Evolutionary conservation across 2,113 vertebrate genomes (phyloP), one percentile per base, ranked within the genome.

Genomic region (Pimephales promelas): DNA sequence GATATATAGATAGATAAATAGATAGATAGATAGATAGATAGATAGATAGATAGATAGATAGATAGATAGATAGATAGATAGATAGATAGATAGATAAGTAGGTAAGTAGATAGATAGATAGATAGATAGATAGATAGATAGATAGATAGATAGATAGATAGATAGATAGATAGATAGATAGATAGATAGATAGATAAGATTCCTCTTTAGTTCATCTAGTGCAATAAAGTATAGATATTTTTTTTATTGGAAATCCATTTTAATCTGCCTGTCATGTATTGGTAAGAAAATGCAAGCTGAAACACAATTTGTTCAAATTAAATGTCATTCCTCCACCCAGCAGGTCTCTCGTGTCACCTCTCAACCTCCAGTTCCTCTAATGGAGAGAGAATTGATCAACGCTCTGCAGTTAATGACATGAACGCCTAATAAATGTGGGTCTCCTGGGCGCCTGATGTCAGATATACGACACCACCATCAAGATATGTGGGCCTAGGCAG

Each of bases 361-460:
- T 76, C 49, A 56, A 76, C 74, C 74, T 76, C 28, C 74, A 76
- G 28, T 40, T 57, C 28, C 49, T n/a, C 74, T 77, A 57, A 77
- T 77, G 74, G 26, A 77, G 52, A 77, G 74, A 56, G 74, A 57
- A 77, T 57, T 77, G 74, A 77, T 57, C 74, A 77, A 57, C 31
- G 7, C 74, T 77, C 24, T 31, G 52, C 74, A 77, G 52, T 77
- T 77, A 77, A 77, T 57, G 74, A 57, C 52, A 77, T 40, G 47
- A 57, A 11, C 22, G 31, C 16, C 52, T 77, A 56, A 77, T 57
- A 57, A 77, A 77, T 36, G 52, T 76, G 74, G 11, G 74, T 77
- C 74, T 77, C 74, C 52, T n/a, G 74, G 74, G 74, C 74, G 57
- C 49, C 52, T 76, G 28, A 76, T 34, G 73, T 56, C 31, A 57